Conservation (phyloP, 2,888 invertebrate genomes). For the Drosophila ustulata region DNA sequence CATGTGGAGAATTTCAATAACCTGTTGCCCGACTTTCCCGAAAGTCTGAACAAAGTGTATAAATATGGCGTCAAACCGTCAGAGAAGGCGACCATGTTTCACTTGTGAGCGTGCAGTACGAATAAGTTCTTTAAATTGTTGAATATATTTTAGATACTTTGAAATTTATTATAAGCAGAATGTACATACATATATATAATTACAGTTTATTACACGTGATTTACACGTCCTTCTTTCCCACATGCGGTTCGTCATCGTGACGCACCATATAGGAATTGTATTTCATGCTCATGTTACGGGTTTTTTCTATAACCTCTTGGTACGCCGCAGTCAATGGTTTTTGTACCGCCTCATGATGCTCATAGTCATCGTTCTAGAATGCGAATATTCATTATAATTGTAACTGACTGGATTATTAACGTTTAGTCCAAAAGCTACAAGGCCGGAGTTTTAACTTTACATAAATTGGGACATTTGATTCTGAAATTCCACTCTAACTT, state of each 20-base stretch:
- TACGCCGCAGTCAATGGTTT: conserved; percentile 92
- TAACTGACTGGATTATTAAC: no score
- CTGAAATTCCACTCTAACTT: no score
- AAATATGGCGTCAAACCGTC: conserved; percentile 81
- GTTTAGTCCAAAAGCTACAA: no score
- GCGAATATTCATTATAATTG: conserved; percentile 57
- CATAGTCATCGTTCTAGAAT: conserved; percentile 88
- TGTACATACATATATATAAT: not conserved
- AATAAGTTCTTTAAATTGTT: not conserved
- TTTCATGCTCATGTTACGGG: conserved; percentile 85
- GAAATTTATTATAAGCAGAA: conserved; percentile 1
- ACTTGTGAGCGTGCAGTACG: conserved; percentile 32
- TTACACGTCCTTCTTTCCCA: not conserved
- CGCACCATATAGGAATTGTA: conserved; percentile 79
- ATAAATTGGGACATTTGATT: no score
- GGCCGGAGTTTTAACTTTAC: no score
- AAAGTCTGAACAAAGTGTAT: conserved; percentile 80
- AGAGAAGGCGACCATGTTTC: conserved; percentile 53
- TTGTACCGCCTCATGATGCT: conserved; percentile 90
- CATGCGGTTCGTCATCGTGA: conserved; percentile 56
- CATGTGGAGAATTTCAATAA: conserved; percentile 84
- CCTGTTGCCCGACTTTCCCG: conserved; percentile 83
- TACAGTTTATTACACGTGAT: not conserved
- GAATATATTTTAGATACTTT: not conserved
- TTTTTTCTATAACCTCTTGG: conserved; percentile 88